phyloP scores from a whole-genome alignment of 2,888 invertebrate genomes.

The Pterostichus niger region DNA sequence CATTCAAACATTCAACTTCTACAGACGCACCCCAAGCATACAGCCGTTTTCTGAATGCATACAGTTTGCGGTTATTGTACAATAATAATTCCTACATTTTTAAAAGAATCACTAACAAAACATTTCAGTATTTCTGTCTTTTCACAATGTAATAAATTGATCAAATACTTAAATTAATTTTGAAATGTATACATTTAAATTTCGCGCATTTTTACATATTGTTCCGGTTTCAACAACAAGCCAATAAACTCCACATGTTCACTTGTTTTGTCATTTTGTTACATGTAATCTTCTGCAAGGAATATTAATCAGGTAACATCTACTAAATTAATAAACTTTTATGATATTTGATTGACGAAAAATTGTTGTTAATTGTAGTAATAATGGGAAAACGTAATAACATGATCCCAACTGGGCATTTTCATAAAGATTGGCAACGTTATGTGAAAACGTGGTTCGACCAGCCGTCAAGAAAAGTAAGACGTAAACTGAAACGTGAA shows the following conservation, averaged over 20 bases:
- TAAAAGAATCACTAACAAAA: constrained; percentile 26
- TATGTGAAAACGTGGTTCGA: constrained; percentile 98
- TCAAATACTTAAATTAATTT: not conserved
- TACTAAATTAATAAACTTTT: not conserved
- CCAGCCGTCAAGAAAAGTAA: constrained; percentile 94
- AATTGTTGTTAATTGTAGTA: constrained; percentile 69
- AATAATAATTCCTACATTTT: constrained; percentile 57
- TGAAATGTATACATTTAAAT: too few relatives aligned
- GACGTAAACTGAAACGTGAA: constrained; percentile 89
- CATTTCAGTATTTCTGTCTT: not conserved
- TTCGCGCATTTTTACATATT: not conserved
- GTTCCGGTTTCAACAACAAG: not conserved
- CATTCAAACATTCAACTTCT: constrained; percentile 54
- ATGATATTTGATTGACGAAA: not conserved
- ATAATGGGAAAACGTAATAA: constrained; percentile 93
- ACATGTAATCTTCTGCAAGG: not conserved
- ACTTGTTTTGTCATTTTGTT: not conserved
- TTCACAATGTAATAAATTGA: not conserved
- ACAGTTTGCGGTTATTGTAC: constrained; percentile 51
- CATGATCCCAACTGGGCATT: constrained; percentile 98
- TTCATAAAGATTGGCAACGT: constrained; percentile 98
- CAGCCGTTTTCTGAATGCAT: constrained; percentile 60
- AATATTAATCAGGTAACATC: constrained; percentile 1
- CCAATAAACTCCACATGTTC: too few relatives aligned
- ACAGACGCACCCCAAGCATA: constrained; percentile 50